Evolutionary conservation across 2,113 vertebrate genomes (phyloP), one percentile per base, ranked within the genome.

Genomic region (Scomber scombrus): DNA sequence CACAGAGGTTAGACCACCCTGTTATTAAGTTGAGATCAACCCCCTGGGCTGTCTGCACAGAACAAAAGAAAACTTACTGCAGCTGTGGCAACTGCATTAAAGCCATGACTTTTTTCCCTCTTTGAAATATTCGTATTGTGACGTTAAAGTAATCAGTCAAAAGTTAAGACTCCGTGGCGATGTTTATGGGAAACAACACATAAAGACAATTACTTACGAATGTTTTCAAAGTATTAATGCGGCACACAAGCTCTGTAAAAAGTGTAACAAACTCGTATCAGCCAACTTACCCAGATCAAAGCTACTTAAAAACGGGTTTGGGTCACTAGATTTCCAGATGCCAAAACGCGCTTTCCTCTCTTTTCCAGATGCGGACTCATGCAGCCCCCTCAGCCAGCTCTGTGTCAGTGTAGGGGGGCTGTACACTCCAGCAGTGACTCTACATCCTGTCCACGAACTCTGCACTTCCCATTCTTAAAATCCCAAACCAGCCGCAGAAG

Each of bases 381-480:
- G 65, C 82, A 79, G 75, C n/a, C 75, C 71, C 78, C 29, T 11
- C 82, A 79, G 75, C n/a, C 75, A 74, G 80, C 29, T 11, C 76
- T 51, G 55, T 50, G 60, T 71, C 54, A 68, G 66, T 52, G 1
- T 51, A 2, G 63, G 61, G 75, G 86, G 83, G 82, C 58, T 74
- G 74, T 51, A 9, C 45, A 64, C 66, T 52, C 19, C 67, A 49
- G 81, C 61, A 56, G 57, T 63, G 82, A 87, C 62, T 87, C 84
- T 80, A 94, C 92, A 94, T 95, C 94, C 94, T 94, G 93, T 90
- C 74, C 64, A 72, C 23, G 71, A 91, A 83, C 65, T 76, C 66
- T 80, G 78, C 81, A 91, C 90, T 93, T 93, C 88, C 91, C 92
- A 92, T 89, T 92, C 81, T 81, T 43, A 51, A 85, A 86, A 80